Percentiles rank a stretch among this genome's conserved stretches.
phyloP scores from a whole-genome alignment of 2,113 vertebrate genomes.

The Apteryx owenii region DNA sequence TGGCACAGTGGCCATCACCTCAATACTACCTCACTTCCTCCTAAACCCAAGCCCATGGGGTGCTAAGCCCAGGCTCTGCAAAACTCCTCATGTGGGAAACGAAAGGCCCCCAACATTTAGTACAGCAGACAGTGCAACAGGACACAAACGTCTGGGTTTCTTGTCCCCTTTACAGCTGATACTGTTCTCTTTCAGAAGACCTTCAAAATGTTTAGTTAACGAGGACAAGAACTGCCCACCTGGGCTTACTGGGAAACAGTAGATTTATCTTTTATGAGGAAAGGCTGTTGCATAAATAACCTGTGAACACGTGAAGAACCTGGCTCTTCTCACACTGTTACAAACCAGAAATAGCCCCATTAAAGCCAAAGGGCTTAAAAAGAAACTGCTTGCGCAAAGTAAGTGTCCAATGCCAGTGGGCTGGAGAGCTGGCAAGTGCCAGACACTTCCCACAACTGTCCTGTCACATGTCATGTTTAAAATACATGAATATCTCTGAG shows the following conservation, averaged over 20 bases:
- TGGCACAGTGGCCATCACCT: not conserved
- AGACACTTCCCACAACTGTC: not conserved
- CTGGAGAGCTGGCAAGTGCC: not conserved
- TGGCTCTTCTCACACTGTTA: not conserved
- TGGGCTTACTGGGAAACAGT: not conserved
- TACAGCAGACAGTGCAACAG: not conserved
- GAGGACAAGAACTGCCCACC: not conserved
- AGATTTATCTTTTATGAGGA: not conserved
- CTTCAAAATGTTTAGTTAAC: not conserved
- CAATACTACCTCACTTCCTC: not conserved
- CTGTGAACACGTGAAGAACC: not conserved
- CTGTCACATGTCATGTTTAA: not conserved
- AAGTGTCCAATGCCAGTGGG: not conserved
- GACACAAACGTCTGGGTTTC: rapidly evolving
- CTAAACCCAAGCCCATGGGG: not conserved
- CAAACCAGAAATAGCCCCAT: not conserved
- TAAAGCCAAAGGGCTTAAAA: not conserved
- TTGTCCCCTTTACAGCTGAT: not conserved
- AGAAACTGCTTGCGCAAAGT: not conserved
- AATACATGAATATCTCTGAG: not conserved
- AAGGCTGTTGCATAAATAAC: not conserved
- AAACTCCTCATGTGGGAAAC: rapidly evolving
- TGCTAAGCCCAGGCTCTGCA: too few relatives aligned
- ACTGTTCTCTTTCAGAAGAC: not conserved
- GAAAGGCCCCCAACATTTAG: not conserved